These are phyloP conservation scores for Oxygymnocypris stewartii DNA, from an alignment of 2,113 vertebrate species.

Conservation along the genomic window DNA sequence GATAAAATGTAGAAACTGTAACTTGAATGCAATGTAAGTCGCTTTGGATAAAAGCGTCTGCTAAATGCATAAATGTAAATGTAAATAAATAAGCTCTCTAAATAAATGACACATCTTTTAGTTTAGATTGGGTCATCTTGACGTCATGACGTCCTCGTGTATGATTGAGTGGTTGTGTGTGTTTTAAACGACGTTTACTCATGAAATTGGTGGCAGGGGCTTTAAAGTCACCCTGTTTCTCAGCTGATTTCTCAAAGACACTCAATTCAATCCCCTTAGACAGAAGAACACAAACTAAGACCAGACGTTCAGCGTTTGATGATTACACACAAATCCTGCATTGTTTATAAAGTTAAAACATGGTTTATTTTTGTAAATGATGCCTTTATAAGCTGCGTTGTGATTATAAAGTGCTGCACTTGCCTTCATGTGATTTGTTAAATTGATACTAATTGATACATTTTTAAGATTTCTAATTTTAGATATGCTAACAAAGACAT, in stretches of 20 bases:
- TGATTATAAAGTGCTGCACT: not conserved
- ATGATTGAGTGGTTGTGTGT: not conserved
- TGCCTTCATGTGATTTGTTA: not conserved
- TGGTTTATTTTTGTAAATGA: no score
- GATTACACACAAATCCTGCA: not conserved
- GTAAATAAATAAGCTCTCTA: no score
- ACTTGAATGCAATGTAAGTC: no score
- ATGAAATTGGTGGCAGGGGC: not conserved
- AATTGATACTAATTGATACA: not conserved
- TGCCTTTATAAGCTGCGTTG: no score
- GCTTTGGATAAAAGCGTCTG: no score
- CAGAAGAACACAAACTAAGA: not conserved
- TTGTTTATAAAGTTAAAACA: no score
- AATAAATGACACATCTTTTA: no score
- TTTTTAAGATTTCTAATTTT: not conserved
- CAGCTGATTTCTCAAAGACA: not conserved
- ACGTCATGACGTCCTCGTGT: not conserved
- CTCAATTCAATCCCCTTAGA: slow-evolving; percentile 47
- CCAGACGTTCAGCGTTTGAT: not conserved
- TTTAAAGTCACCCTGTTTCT: not conserved
- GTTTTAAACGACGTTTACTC: not conserved
- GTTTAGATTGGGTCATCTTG: not conserved
- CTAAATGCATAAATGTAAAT: no score
- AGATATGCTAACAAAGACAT: not conserved
- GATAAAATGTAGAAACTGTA: no score